Evolutionary conservation across 53 echinoderm and acorn worm genomes (phyloP).

Genomic region (Henricia sp.): DNA sequence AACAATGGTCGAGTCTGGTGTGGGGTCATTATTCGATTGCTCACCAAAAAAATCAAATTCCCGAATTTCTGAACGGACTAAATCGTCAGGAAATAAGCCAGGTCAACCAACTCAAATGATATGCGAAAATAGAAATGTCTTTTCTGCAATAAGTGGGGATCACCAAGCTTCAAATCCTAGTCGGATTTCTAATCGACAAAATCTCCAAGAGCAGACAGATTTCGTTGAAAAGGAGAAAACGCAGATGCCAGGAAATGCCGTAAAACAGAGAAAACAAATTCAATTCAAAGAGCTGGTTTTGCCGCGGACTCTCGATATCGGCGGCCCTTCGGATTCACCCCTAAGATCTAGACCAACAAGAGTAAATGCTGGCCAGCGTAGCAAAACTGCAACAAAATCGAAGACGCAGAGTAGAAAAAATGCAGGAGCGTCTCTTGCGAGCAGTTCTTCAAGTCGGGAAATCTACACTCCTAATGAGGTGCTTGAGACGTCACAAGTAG

Average conservation of each 20-base stretch:
- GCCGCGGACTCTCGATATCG: conserved; percentile 35
- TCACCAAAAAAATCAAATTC: conserved; percentile 2
- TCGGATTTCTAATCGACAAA: not conserved
- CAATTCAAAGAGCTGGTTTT: conserved; percentile 15
- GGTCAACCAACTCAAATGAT: not conserved
- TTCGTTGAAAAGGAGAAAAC: not conserved
- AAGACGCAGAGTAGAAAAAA: not conserved
- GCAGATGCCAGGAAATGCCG: not conserved
- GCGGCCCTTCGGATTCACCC: not conserved
- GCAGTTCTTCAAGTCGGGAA: not conserved
- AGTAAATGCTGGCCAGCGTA: not conserved
- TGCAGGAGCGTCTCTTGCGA: not conserved
- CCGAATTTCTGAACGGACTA: not conserved
- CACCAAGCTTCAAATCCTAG: not conserved
- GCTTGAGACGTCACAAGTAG: not conserved
- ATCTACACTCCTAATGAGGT: not conserved
- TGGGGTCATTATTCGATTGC: conserved; percentile 12
- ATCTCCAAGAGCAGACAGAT: too few species aligned
- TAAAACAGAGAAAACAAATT: conserved; percentile 35
- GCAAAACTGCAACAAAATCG: not conserved
- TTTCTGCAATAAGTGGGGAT: not conserved
- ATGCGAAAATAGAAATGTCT: not conserved
- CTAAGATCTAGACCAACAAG: not conserved
- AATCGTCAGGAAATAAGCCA: not conserved
- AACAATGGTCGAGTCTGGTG: conserved; percentile 35